Percentiles rank a stretch among this genome's conserved stretches.
phyloP scores from a whole-genome alignment of 1,140 invertebrate genomes.

The Brachionus koreanus region DNA sequence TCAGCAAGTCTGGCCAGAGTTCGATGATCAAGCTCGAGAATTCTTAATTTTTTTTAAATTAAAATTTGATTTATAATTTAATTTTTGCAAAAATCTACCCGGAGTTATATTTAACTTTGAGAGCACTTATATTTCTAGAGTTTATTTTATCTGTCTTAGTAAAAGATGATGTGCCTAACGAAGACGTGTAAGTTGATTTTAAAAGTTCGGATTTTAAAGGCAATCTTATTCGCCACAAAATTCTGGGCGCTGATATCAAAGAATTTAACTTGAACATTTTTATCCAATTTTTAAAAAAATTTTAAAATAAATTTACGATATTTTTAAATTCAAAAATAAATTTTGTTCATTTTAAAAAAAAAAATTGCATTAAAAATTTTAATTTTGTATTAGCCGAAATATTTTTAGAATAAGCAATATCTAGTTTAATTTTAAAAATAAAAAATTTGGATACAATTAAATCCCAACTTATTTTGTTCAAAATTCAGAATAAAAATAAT shows the following conservation, averaged over 20 bases:
- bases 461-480: too few species aligned
- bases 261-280: not conserved
- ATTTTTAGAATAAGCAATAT: too few species aligned
- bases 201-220: not conserved
- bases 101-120: conserved; percentile 4
- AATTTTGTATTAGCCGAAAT: too few species aligned
- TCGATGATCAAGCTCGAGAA: conserved; percentile 2
- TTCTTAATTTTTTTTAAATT: not conserved
- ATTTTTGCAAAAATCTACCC: not conserved
- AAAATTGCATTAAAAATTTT: not conserved
- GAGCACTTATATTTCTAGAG: not conserved
- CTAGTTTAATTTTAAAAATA: too few species aligned
- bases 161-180: not conserved
- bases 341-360: not conserved
- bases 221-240: not conserved
- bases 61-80: not conserved
- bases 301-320: not conserved
- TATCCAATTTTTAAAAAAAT: not conserved
- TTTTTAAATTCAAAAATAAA: not conserved
- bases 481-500: too few species aligned
- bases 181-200: not conserved
- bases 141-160: not conserved
- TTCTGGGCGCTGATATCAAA: not conserved
- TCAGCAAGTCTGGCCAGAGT: conserved; percentile 32
- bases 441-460: too few species aligned